Evolutionary conservation across 1,140 invertebrate species (phyloP).

Genomic region (Amphibalanus amphitrite): DNA sequence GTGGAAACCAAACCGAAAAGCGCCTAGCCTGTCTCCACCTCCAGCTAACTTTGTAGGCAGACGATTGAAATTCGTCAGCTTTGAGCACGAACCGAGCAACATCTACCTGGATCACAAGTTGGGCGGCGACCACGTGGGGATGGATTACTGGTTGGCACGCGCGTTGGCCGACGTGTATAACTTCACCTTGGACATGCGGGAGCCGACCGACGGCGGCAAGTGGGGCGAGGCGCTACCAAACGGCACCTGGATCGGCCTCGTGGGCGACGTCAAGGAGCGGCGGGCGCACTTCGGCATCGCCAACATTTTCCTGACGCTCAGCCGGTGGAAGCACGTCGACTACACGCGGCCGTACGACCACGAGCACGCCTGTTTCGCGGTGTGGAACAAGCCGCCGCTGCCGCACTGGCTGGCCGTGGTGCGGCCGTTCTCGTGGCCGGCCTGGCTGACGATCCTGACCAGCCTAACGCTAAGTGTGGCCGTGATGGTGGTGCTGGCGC

Average conservation of each 20-base stretch:
- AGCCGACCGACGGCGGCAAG: constrained; percentile 17
- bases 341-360: constrained; percentile 15
- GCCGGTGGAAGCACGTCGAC: constrained; percentile 17
- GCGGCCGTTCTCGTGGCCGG: constrained; percentile 11
- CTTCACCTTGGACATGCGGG: constrained; percentile 15
- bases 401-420: constrained; percentile 16
- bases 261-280: constrained; percentile 16
- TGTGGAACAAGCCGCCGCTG: constrained; percentile 11
- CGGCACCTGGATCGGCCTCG: constrained; percentile 19
- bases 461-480: neutral
- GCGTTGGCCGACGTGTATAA: constrained; percentile 15
- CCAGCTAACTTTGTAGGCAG: constrained; percentile 12
- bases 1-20: neutral
- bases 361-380: constrained; percentile 16
- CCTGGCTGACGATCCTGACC: neutral
- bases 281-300: constrained; percentile 18
- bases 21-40: neutral
- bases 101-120: constrained; percentile 9
- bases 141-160: constrained; percentile 15
- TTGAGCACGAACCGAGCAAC: constrained; percentile 16
- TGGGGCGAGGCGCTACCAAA: constrained; percentile 18
- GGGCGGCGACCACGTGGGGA: constrained; percentile 8
- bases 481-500: neutral
- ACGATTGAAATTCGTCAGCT: constrained; percentile 12
- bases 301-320: constrained; percentile 18